These are phyloP conservation scores for Mimumesa dahlbomi DNA, from an alignment of 2,888 invertebrate genomes.

Conservation along the genomic window DNA sequence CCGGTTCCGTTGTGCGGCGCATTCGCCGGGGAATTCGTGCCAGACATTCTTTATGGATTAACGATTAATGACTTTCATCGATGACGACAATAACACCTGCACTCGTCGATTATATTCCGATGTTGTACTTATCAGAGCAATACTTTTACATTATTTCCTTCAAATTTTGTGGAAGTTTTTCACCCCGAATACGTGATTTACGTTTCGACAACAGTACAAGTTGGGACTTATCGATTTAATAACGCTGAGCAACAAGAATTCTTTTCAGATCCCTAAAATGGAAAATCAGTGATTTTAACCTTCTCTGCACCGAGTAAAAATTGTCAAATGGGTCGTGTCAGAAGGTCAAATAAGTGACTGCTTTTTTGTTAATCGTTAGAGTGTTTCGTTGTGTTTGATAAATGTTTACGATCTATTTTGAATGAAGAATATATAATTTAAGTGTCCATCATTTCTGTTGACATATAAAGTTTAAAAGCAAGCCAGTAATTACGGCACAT, in stretches of 20 bases:
- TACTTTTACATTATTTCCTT: not conserved
- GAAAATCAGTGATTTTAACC: too few relatives aligned
- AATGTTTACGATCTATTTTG: too few relatives aligned
- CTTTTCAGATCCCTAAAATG: too few relatives aligned
- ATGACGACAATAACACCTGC: not conserved
- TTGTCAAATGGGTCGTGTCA: too few relatives aligned
- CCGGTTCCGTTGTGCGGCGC: not conserved
- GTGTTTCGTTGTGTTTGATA: too few relatives aligned
- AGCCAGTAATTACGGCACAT: too few relatives aligned
- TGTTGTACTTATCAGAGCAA: not conserved
- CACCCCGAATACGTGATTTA: not conserved
- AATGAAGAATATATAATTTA: too few relatives aligned
- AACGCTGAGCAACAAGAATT: constrained; percentile 10
- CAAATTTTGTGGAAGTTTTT: not conserved
- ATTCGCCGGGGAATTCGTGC: not conserved
- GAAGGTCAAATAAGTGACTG: too few relatives aligned
- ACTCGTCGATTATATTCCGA: not conserved
- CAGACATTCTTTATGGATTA: constrained; percentile 9
- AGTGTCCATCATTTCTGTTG: too few relatives aligned
- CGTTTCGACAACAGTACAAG: not conserved
- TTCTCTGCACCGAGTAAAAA: too few relatives aligned
- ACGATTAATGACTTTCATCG: not conserved
- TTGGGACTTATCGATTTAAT: constrained; percentile 52
- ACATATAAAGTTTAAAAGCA: too few relatives aligned
- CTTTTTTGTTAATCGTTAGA: too few relatives aligned